These are phyloP conservation scores for Drosophila parabipectinata DNA, from an alignment of 1,140 invertebrate genomes.

Conservation along the genomic window DNA sequence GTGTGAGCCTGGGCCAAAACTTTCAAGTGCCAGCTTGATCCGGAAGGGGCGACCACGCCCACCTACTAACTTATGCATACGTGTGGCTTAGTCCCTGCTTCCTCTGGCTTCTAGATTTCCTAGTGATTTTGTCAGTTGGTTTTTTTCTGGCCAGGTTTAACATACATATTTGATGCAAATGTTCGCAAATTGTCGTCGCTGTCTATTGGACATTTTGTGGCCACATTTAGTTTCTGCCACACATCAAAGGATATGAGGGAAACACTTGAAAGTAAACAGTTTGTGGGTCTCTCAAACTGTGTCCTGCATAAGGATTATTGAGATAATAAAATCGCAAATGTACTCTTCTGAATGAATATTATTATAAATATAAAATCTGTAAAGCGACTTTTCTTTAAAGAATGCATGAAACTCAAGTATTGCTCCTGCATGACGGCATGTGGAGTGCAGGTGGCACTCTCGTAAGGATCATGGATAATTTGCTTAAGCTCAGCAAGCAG, in stretches of 20 bases:
- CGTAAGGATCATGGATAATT: slow-evolving; percentile 65
- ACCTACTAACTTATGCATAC: slow-evolving; percentile 76
- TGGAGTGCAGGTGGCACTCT: slow-evolving; percentile 29
- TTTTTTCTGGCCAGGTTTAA: slow-evolving; percentile 42
- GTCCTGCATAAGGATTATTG: too few relatives aligned
- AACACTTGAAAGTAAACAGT: neutral
- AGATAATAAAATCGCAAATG: too few relatives aligned
- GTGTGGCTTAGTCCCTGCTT: slow-evolving; percentile 50
- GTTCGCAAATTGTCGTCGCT: slow-evolving; percentile 61
- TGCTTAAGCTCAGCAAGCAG: slow-evolving; percentile 76
- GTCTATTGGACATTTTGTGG: slow-evolving; percentile 59
- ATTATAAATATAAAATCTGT: too few relatives aligned
- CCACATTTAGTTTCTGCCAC: slow-evolving; percentile 23
- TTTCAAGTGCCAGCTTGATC: slow-evolving; percentile 59
- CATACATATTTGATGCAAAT: slow-evolving; percentile 68
- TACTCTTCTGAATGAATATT: too few relatives aligned
- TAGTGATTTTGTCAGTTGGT: slow-evolving; percentile 23
- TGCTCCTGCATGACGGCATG: neutral
- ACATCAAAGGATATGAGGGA: slow-evolving; percentile 42
- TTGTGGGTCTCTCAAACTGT: neutral
- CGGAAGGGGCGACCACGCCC: slow-evolving; percentile 10
- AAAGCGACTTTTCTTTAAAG: too few relatives aligned
- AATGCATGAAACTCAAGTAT: neutral
- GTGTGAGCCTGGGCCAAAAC: slow-evolving; percentile 39
- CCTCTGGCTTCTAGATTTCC: neutral